Evolutionary conservation across 2,888 invertebrate genomes (phyloP).

Genomic region (Temnothorax unifasciatus): DNA sequence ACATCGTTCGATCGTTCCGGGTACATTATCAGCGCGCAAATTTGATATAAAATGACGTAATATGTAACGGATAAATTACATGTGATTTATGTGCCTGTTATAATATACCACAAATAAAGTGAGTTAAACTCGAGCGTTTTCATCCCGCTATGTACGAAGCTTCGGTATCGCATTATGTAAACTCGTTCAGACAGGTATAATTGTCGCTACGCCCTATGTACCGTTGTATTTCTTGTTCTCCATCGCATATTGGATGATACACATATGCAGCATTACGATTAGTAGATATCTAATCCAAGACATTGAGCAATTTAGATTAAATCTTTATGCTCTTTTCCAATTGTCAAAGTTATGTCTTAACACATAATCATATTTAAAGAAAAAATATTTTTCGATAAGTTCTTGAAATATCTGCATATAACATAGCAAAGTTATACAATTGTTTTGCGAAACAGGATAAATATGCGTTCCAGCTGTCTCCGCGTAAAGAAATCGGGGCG

Average conservation of each 20-base stretch:
- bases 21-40: constrained; percentile 42
- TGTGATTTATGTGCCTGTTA: constrained; percentile 47
- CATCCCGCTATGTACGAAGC: constrained; percentile 12
- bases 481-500: constrained; percentile 36
- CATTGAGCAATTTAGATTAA: background rate
- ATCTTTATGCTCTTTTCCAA: background rate
- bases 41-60: constrained; percentile 50
- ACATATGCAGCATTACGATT: background rate
- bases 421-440: background rate
- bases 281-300: background rate
- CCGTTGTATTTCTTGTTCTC: background rate
- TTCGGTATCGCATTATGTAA: constrained; percentile 40
- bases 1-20: constrained; percentile 26
- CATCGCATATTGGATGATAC: background rate
- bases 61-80: constrained; percentile 34
- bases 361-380: no score
- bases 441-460: background rate
- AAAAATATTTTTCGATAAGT: background rate
- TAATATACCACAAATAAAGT: constrained; percentile 45
- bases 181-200: constrained; percentile 13
- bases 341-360: background rate
- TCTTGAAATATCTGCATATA: background rate
- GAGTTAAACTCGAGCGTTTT: constrained; percentile 40
- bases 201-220: background rate
- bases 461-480: background rate